Evolutionary conservation across 2,888 invertebrate genomes (phyloP), one percentile per base, ranked within the genome.

Genomic region (Eupithecia exiguata): DNA sequence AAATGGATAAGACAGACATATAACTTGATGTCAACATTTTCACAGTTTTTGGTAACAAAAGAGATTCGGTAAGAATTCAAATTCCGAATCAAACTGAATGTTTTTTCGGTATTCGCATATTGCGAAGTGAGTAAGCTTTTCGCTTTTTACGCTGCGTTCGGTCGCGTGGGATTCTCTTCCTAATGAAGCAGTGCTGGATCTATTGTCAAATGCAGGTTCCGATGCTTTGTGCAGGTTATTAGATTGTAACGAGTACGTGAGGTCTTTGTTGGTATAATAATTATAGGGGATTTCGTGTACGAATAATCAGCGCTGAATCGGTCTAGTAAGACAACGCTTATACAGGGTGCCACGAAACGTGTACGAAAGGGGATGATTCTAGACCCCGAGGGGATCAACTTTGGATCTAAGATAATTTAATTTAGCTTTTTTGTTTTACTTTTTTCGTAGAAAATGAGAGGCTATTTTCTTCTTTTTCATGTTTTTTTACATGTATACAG

Each of bases 161-260:
- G 43, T 63, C 71, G 69, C 71, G 40, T 73, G 76, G 71, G 76
- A 76, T 83, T 73, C 79, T 81, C 80, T 77, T 80, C 74, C 84
- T 88, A 87, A 86, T 87, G 87, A 87, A 88, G 82, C 84, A 68
- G 78, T 78, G 79, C 79, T 80, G 79, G 79, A 72, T 79, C 79
- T 79, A 85, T 84, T 87, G 87, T 87, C 87, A 85, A 83, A 84
- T 81, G 82, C 85, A 83, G 83, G 81, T 83, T 80, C 77, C 78
- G 80, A 83, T 85, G 82, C 87, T 84, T 86, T 86, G 84, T 87
- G 82, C 78, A 81, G 81, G 77, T 80, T 79, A 85, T 86, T 86
- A 85, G 83, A 83, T 86, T 86, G 82, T 81, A 83, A 80, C 82
- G 77, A 72, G 69, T 75, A 75, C 70, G 72, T 83, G 80, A 77